Evolutionary conservation across 2,797 vertebrate species (phyloP).

Genomic region (Pangasius larnaudii): DNA sequence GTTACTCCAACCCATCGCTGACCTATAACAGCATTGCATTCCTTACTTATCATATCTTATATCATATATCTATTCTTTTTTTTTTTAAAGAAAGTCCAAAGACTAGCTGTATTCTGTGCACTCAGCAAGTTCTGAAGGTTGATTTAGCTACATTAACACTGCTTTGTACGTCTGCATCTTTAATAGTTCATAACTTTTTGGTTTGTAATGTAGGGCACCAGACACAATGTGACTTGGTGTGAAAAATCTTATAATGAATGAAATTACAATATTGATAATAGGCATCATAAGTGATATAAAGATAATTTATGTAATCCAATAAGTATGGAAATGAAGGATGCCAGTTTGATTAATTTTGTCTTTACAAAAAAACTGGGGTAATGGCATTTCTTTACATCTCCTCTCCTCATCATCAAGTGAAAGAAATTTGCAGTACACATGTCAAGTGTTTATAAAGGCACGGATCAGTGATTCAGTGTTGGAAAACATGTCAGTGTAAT

Average conservation of each 20-base stretch:
- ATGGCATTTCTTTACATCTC: not conserved
- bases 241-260: not conserved
- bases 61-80: not conserved
- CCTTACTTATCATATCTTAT: not conserved
- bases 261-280: not conserved
- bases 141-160: not conserved
- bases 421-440: not conserved
- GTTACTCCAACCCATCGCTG: not conserved
- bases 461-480: not conserved
- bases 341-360: not conserved
- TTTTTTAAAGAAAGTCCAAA: not conserved
- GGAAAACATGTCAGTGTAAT: constrained; percentile 4
- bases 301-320: not conserved
- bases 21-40: not conserved
- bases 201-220: not conserved
- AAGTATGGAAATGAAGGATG: not conserved
- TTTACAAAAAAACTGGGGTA: not conserved
- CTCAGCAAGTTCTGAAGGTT: not conserved
- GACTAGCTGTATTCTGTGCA: not conserved
- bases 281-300: not conserved
- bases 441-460: not conserved
- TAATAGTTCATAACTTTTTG: not conserved
- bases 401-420: not conserved
- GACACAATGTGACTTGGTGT: not conserved
- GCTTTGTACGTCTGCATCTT: not conserved